Evolutionary conservation across 2,113 vertebrate species (phyloP), one percentile per base, ranked within the genome.

Genomic region (Osmerus eperlanus): DNA sequence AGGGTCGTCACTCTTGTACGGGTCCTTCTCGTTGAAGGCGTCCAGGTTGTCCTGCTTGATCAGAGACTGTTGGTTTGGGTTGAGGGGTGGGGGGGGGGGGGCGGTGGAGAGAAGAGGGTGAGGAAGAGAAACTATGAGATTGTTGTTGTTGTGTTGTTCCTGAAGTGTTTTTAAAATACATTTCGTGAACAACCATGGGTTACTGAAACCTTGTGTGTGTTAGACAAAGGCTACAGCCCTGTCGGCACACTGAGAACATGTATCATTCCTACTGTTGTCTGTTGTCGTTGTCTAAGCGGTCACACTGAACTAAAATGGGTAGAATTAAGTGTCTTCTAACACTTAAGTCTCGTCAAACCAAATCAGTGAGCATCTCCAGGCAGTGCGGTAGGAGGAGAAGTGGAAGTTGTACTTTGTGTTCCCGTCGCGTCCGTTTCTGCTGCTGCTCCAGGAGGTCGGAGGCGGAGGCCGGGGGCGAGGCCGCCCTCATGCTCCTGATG

Each of bases 31-130:
- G 0, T 99, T 99, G 83, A 99, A 99, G 3, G 97, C 96, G n/a
- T 99, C 97, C 0, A 99, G 89, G 80, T 99, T 98, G 85, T 99
- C 97, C 86, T 99, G 97, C 79, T 99, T 99, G 65, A 97, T 98
- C 60, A 99, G 88, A 1, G 94, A 93, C 97, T 99, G 83, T 14
- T 9, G 41, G 9, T 36, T 4, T 2, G 41, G 36, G 36, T 41
- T 41, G 36, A 32, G 29, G 2, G 29, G 29, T 32, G 23, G 23
- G 23, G 23, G 23, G 23, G 23, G 25, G 25, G 25, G 25, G 25
- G 25, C 1, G 25, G 9, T 14, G 65, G 7, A 54, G 41, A 62
- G 19, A 9, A 15, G 36, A n/a, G 25, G 32, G 67, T 25, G 41
- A 11, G 15, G 51, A 15, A 4, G 9, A 47, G 41, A 7, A 47